A percentile compares a stretch with the other conserved stretches of the same genome.
phyloP scores from a whole-genome alignment of 2,888 invertebrate genomes.

The Mamestra brassicae region DNA sequence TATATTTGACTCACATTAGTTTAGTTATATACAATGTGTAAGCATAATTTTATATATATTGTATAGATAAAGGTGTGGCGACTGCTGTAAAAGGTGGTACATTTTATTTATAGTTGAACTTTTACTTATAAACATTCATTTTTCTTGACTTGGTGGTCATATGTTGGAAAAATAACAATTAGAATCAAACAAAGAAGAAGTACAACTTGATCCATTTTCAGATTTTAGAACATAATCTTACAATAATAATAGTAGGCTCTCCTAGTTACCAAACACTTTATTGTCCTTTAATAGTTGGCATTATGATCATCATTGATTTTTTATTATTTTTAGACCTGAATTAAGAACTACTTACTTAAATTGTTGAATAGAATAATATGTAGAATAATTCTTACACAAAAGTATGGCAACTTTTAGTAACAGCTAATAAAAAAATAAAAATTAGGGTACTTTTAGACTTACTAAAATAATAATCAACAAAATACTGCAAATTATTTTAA shows the following conservation, averaged over 20 bases:
- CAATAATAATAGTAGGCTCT: neutral
- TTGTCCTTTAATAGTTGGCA: neutral
- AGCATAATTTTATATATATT: slow-evolving; percentile 77
- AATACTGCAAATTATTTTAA: neutral
- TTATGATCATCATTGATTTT: slow-evolving; percentile 22
- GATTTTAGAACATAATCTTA: slow-evolving; percentile 4
- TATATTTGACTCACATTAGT: slow-evolving; percentile 69
- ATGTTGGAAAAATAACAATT: neutral
- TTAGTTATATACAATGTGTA: slow-evolving; percentile 72
- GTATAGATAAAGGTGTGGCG: slow-evolving; percentile 55
- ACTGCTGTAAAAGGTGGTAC: slow-evolving; percentile 36
- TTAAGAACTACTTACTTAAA: slow-evolving; percentile 38
- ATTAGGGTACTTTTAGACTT: slow-evolving; percentile 1
- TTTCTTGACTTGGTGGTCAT: slow-evolving; percentile 32
- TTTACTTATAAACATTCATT: slow-evolving; percentile 65
- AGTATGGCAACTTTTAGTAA: slow-evolving; percentile 24
- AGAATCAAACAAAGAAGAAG: slow-evolving; percentile 5
- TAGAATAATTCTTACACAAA: slow-evolving; percentile 21
- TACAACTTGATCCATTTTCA: slow-evolving; percentile 2
- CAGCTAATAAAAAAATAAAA: slow-evolving; percentile 13
- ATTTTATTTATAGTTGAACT: slow-evolving; percentile 39
- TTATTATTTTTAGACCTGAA: slow-evolving; percentile 11
- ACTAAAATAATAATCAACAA: neutral
- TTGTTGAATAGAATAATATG: slow-evolving; percentile 30
- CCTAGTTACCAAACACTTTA: slow-evolving; percentile 3